These are phyloP conservation scores for Sebastolobus alascanus DNA, from an alignment of 2,797 vertebrate genomes.

Conservation along the genomic window DNA sequence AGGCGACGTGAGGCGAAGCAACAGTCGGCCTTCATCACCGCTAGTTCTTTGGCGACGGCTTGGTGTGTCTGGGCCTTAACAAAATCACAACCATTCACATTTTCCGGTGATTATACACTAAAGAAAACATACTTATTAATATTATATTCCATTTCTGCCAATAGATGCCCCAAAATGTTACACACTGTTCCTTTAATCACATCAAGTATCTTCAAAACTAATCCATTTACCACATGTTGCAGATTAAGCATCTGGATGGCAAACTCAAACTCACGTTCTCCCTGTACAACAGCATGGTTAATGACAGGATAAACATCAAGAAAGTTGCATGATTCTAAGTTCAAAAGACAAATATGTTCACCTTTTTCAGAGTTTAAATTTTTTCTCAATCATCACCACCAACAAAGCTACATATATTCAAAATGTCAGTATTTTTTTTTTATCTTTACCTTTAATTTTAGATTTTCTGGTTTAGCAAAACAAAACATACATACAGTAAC, in stretches of 20 bases:
- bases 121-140: too few species aligned
- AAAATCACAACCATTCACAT: too few species aligned
- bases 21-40: too few species aligned
- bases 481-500: constrained; percentile 52
- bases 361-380: constrained; percentile 25
- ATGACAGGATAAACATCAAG: constrained; percentile 46
- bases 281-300: constrained; percentile 31
- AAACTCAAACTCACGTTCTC: constrained; percentile 20
- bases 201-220: constrained; percentile 29
- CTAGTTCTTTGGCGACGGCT: too few species aligned
- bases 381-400: constrained; percentile 48
- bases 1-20: too few species aligned
- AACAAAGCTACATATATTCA: constrained; percentile 54
- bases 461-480: constrained; percentile 48
- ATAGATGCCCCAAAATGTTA: too few species aligned
- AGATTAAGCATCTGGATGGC: constrained; percentile 14
- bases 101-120: too few species aligned
- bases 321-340: constrained; percentile 39
- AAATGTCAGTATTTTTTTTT: constrained; percentile 7
- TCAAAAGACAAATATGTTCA: constrained; percentile 28
- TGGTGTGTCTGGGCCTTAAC: too few species aligned
- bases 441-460: constrained; percentile 8
- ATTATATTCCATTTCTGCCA: too few species aligned
- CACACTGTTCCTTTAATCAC: neutral
- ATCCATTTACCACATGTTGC: constrained; percentile 12